A percentile compares a stretch with the other conserved stretches of the same genome.
phyloP scores from a whole-genome alignment of 30 jellyfish, hydroid and myxozoan genomes.

The Hydra vulgaris region DNA sequence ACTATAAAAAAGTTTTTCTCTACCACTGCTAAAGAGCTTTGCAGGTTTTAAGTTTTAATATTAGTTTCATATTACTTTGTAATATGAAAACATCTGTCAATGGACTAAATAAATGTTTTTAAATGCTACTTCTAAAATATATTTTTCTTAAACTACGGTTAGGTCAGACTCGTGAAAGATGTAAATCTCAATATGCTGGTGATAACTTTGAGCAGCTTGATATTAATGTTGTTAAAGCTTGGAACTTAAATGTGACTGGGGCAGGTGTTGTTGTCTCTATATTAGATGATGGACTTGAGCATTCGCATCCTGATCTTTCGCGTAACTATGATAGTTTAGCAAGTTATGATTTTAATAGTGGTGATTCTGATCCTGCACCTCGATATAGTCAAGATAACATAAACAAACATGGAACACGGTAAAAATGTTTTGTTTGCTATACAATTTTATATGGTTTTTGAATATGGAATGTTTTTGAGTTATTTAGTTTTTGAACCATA shows the following conservation, averaged over 20 bases:
- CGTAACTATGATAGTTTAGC: conserved; percentile 71
- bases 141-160: background rate
- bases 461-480: background rate
- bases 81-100: no score
- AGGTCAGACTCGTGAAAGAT: conserved; percentile 30
- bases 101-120: no score
- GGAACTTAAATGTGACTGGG: conserved; percentile 79
- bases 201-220: conserved; percentile 45
- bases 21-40: no score
- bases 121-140: background rate
- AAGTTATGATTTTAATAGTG: conserved; percentile 79
- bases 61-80: no score
- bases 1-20: no score
- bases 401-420: conserved; percentile 98
- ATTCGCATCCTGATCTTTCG: conserved; percentile 73
- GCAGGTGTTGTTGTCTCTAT: conserved; percentile 92
- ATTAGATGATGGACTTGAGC: conserved; percentile 94
- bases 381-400: conserved; percentile 58
- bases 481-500: background rate
- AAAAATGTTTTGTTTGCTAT: background rate
- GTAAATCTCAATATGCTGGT: background rate
- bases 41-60: no score
- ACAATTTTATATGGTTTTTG: background rate
- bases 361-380: conserved; percentile 81
- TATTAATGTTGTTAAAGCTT: conserved; percentile 67